Base-by-base conservation (phyloP, 2,888 invertebrate species). In the Mythimna ferrago region DNA sequence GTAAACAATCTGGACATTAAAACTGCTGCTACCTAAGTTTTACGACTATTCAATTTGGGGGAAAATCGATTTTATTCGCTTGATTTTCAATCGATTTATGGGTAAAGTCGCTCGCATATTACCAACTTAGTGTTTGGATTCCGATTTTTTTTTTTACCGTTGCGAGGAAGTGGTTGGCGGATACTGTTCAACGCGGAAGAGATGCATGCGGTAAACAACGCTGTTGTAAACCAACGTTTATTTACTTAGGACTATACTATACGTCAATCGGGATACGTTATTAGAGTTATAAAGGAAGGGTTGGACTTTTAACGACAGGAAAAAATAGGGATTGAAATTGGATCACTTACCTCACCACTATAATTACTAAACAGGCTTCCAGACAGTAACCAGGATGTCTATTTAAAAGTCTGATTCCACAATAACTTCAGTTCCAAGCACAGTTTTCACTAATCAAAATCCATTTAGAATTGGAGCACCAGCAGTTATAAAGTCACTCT, bases 41-140 rank as follows among this genome's bases (percentile, higher is more conserved):
- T 92, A 96, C 93, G 95, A 92, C 91, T 93, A 92, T 95, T 93
- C 92, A 93, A 95, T 96, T 95, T 95, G 94, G 94, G 94, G 96
- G 95, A 96, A 96, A 95, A 96, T 96, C 96, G 95, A 95, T 96
- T 96, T 96, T 96, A 96, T 96, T 96, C 95, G 96, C 96, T 93
- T 88, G 92, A 86, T 91, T 94, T 94, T 91, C 91, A 93, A 95
- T 95, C 94, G 94, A 92, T 93, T 90, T 87, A 90, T 88, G 92
- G 84, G 91, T 91, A 94, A 93, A 95, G 90, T 95, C 90, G 95
- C 93, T 91, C 92, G 93, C 66, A 85, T 87, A 86, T 89, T 84
- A 84, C 81, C 80, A 64, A 84, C 80, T 76, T 76, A 75, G 84
- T 84, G 89, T 88, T 89, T 87, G 81, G 86, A 84, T 89, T 88